These are phyloP conservation scores for Hapalemur alaotrensis DNA, from an alignment of 2,797 vertebrate species.

Conservation along the genomic window DNA sequence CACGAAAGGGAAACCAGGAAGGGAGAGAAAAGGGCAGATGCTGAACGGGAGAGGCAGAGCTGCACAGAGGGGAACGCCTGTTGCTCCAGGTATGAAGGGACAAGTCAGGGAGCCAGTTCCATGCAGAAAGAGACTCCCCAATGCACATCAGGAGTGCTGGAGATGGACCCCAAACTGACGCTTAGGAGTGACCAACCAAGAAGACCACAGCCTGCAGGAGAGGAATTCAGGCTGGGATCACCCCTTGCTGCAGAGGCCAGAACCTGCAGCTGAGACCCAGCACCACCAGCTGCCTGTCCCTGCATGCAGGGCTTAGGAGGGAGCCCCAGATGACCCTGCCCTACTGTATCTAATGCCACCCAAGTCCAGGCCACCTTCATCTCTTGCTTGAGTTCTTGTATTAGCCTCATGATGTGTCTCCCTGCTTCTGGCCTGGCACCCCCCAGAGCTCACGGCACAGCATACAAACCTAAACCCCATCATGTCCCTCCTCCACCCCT, in stretches of 20 bases:
- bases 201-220: rapidly evolving
- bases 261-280: background rate
- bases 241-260: background rate
- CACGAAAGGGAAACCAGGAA: background rate
- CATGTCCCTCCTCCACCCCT: rapidly evolving
- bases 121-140: rapidly evolving
- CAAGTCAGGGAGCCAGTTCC: background rate
- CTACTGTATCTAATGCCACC: rapidly evolving
- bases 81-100: background rate
- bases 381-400: background rate
- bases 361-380: background rate
- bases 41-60: background rate
- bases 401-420: too few species aligned
- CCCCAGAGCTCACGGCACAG: rapidly evolving
- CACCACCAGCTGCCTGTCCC: background rate
- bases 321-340: too few species aligned
- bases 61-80: too few species aligned
- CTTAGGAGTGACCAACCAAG: background rate
- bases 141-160: background rate
- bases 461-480: background rate
- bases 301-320: background rate
- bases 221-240: background rate
- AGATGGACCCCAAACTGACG: background rate
- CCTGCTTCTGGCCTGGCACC: background rate
- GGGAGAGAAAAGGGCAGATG: background rate